phyloP scores from a whole-genome alignment of 1,140 invertebrate genomes.

The Zaprionus taronus region DNA sequence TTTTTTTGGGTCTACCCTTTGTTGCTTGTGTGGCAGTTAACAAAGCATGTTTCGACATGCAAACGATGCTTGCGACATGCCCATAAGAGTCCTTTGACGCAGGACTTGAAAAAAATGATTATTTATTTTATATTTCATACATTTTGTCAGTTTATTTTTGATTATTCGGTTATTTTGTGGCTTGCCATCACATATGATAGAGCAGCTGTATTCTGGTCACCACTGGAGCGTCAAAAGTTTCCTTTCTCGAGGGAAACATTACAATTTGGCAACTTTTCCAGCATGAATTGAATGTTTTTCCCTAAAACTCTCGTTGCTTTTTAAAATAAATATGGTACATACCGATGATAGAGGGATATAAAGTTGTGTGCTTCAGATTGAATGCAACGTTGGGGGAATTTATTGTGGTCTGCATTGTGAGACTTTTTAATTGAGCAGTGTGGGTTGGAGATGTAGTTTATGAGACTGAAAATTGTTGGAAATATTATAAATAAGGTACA shows the following conservation, averaged over 20 bases:
- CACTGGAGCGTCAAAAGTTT: conserved; percentile 23
- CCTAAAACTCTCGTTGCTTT: not conserved
- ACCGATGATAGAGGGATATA: not conserved
- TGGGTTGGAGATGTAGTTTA: not conserved
- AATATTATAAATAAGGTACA: not conserved
- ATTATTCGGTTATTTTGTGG: conserved; percentile 14
- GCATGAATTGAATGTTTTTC: conserved; percentile 17
- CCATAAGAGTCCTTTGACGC: conserved; percentile 18
- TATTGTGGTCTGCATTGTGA: not conserved
- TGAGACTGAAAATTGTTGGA: not conserved
- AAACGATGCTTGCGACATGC: conserved; percentile 36
- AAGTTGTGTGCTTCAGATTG: not conserved
- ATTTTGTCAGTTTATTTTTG: conserved; percentile 4
- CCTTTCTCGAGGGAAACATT: conserved; percentile 12
- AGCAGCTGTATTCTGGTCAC: not conserved
- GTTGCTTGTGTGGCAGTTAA: conserved; percentile 27
- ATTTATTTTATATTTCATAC: conserved; percentile 21
- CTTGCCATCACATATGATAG: conserved; percentile 9
- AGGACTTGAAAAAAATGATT: conserved; percentile 3
- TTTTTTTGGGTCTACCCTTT: conserved; percentile 15
- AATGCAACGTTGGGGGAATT: not conserved
- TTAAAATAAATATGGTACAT: not conserved
- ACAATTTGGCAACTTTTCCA: conserved; percentile 16
- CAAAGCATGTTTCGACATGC: conserved; percentile 45
- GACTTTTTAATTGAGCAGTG: not conserved